Evolutionary conservation across 2,888 invertebrate genomes (phyloP), one percentile per base, ranked within the genome.

Genomic region (Microplitis deprimator): DNA sequence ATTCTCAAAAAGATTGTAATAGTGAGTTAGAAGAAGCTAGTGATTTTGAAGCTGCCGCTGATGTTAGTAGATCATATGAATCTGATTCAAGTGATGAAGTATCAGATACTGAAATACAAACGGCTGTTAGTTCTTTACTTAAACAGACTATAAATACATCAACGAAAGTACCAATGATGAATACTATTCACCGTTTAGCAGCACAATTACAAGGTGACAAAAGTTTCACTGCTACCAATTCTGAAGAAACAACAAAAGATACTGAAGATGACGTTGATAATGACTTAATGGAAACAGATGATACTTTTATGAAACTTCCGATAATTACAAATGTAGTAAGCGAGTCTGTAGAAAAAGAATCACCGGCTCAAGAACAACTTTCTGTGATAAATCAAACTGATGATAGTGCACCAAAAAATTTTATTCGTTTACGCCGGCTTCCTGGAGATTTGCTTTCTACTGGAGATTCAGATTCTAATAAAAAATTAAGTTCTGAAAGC

Each of bases 381-480:
- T 59, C 39, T 5, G 39, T n/a, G 73, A 71, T 39, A 69, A 69
- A 59, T 6, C 29, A 29, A 20, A 61, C 6, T 6, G 73, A 2
- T 4, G n/a, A 68, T 4, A 73, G 76, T 38, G 59, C 16, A 59
- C 83, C 83, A 0, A 84, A 84, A 84, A 91, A 85, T 89, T 91
- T 85, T 89, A 84, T 91, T 68, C 86, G 91, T 76, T 81, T 90
- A 59, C 86, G 91, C 41, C 86, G 91, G 72, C 82, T 92, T 8
- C 91, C 91, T 78, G 91, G 91, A 2, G 91, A 92, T 79, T 89
- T 88, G 61, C 83, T 92, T 3, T 91, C 90, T 7, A 77, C 61
- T 40, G 62, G 72, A 4, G 71, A 79, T 39, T 62, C 69, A 6
- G 64, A 20, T 50, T 50, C 50, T 50, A 50, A 50, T 3, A 50